Base-by-base conservation (phyloP, 2,113 vertebrate genomes). In the Pygoscelis antarcticus region DNA sequence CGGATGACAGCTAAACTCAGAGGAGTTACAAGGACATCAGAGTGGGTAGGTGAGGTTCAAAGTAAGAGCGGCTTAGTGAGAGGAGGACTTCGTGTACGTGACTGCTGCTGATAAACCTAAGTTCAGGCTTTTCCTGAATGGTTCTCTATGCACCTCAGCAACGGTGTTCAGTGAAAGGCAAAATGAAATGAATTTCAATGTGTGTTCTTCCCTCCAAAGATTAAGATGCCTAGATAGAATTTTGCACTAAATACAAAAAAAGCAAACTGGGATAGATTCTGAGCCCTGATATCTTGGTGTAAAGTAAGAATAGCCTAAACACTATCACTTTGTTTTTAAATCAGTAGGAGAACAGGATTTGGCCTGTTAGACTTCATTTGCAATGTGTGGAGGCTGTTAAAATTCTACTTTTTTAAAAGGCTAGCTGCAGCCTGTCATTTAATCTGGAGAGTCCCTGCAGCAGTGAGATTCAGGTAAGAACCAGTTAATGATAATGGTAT, bases 401-500 rank as follows among this genome's bases (percentile, higher is more conserved):
- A 92, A 89, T 76, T 90, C 52, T 64, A 12, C 26, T 77, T 68
- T 13, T 16, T 76, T 65, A 78, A 71, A 69, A 78, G 27, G 7
- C 7, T 85, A 72, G 13, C 60, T 94, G 46, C 36, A 87, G 76
- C 76, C 82, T 84, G 76, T 86, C 85, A 89, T 86, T 93, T 87
- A 83, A 40, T 89, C 74, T 83, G 91, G 88, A 82, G 66, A 82
- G 38, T 87, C 57, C 47, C 65, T 83, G 52, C 52, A 95, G 95
- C 90, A 93, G 72, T 55, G 57, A 84, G 62, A 87, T 83, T 80
- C 96, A 95, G 77, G 93, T 96, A 82, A 92, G 86, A 93, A 87
- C 46, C 83, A 95, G 95, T 96, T 96, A 86, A 95, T 97, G 86
- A 79, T 95, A 87, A 93, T 77, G 12, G 4, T 92, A 95, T 95